These are phyloP conservation scores for Lacanobia oleracea DNA, from an alignment of 2,888 invertebrate species.

Conservation along the genomic window DNA sequence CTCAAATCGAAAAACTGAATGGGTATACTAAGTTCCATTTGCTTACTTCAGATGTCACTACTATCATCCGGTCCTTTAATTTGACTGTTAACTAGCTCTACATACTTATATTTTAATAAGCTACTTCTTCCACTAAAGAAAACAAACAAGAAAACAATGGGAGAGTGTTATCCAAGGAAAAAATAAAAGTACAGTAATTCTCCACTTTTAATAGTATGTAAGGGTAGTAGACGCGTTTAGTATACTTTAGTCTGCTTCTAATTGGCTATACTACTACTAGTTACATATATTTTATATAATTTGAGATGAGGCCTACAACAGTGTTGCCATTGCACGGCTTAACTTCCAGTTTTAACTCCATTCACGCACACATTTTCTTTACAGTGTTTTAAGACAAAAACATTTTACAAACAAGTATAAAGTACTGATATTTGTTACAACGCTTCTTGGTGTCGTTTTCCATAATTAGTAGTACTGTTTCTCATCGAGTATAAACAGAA, in stretches of 20 bases:
- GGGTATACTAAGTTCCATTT: not conserved
- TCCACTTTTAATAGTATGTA: not conserved
- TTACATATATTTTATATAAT: not conserved
- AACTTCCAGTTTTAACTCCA: not conserved
- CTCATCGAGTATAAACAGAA: slow-evolving; percentile 21
- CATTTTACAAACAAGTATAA: no score
- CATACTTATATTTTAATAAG: no score
- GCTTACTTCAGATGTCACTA: not conserved
- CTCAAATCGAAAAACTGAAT: not conserved
- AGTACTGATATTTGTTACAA: not conserved
- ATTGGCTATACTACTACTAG: not conserved
- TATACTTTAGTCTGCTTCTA: not conserved
- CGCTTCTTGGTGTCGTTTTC: not conserved
- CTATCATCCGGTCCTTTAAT: not conserved
- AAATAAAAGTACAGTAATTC: no score
- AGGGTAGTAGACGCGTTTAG: not conserved
- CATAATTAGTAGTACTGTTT: slow-evolving; percentile 25
- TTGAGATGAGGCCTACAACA: not conserved
- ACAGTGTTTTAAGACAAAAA: no score
- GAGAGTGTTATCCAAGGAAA: no score
- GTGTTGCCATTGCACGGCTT: not conserved
- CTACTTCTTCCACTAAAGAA: no score
- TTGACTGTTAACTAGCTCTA: not conserved
- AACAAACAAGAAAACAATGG: no score
- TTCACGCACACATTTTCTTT: not conserved